Percentiles rank a stretch among this genome's conserved stretches.
Evolutionary conservation across 2,113 vertebrate genomes (phyloP).

Genomic region (Neolamprologus tretocephalus): DNA sequence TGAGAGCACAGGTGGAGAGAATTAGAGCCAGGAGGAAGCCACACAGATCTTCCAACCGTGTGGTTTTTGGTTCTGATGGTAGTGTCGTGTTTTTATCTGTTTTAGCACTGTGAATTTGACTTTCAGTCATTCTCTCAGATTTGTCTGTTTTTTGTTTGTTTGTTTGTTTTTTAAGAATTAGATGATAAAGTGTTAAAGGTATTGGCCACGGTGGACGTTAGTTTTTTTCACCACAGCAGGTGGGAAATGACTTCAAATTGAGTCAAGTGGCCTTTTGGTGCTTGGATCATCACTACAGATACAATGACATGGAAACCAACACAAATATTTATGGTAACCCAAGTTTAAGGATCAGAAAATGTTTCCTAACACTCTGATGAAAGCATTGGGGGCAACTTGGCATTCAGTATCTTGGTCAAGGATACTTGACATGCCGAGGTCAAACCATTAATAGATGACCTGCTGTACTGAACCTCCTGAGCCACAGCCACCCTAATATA

Average conservation of each 20-base stretch:
- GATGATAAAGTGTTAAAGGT: not conserved
- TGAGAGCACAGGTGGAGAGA: not conserved
- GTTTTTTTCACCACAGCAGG: not conserved
- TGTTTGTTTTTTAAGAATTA: not conserved
- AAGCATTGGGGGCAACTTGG: not conserved
- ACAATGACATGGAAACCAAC: not conserved
- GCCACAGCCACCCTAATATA: not conserved
- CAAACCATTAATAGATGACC: not conserved
- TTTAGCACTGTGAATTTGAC: not conserved
- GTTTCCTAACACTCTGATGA: not conserved
- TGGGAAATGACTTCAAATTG: not conserved
- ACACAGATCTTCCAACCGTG: not conserved
- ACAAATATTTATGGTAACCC: not conserved
- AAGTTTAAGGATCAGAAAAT: not conserved
- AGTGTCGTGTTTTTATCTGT: not conserved
- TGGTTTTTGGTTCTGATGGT: not conserved
- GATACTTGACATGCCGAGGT: not conserved
- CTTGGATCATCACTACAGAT: not conserved
- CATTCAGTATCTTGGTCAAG: not conserved
- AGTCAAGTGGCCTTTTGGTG: not conserved
- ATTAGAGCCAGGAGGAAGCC: not conserved
- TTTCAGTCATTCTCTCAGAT: not conserved
- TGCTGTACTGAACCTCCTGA: not conserved
- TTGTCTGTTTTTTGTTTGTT: not conserved
- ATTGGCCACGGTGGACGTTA: not conserved